These are phyloP conservation scores for Petrolisthes manimaculis DNA, from an alignment of 2,888 invertebrate genomes.

Conservation along the genomic window DNA sequence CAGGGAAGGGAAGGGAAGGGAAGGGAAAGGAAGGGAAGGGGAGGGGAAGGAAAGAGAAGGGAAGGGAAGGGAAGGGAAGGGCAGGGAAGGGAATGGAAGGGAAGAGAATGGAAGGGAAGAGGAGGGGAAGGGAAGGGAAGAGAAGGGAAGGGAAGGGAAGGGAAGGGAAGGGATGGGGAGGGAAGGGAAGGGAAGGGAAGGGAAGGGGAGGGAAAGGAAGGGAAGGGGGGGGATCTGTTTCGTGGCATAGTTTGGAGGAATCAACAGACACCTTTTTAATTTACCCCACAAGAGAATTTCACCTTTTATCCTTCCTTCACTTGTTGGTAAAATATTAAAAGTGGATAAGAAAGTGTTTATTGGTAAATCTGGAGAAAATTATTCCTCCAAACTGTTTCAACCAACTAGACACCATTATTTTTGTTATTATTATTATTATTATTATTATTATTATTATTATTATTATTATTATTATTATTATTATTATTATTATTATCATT, in stretches of 20 bases:
- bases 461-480: neutral
- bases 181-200: neutral
- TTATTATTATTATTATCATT: neutral
- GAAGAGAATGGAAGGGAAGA: neutral
- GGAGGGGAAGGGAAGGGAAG: neutral
- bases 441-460: slow-evolving; percentile 8
- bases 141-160: neutral
- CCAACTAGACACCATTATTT: too few species aligned
- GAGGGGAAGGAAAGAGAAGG: neutral
- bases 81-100: neutral
- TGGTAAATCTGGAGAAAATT: too few species aligned
- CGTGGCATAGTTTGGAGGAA: too few species aligned
- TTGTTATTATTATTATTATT: neutral
- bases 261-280: too few species aligned
- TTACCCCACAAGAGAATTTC: too few species aligned
- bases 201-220: neutral
- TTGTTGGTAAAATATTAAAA: too few species aligned
- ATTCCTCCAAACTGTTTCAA: too few species aligned
- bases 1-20: neutral
- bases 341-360: too few species aligned
- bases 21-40: neutral
- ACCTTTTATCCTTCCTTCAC: too few species aligned
- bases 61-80: neutral
- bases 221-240: neutral
- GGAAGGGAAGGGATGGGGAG: neutral